phyloP scores from a whole-genome alignment of 2,113 vertebrate genomes.

The Eudyptes chrysolophus region DNA sequence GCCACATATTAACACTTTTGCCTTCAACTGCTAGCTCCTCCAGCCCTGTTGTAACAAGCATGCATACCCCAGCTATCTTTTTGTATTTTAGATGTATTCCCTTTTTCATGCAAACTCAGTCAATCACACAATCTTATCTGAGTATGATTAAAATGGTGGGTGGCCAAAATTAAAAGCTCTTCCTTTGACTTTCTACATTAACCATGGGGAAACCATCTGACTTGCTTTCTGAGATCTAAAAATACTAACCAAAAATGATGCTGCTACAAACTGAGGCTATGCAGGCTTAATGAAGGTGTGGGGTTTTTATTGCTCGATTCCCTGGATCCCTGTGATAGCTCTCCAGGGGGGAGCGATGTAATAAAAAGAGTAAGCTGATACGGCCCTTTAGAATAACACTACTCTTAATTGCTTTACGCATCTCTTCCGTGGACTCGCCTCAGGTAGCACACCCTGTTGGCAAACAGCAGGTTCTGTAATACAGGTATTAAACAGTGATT shows the following conservation, averaged over 20 bases:
- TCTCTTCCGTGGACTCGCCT: background rate
- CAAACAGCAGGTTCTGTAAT: slow-evolving; percentile 30
- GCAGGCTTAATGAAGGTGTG: background rate
- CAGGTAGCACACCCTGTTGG: slow-evolving; percentile 34
- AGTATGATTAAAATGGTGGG: background rate
- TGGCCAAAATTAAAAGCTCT: background rate
- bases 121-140: background rate
- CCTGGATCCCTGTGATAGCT: background rate
- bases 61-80: background rate
- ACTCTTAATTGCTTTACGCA: background rate
- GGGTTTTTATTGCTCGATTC: background rate
- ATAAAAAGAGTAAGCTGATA: slow-evolving; percentile 44
- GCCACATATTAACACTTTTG: background rate
- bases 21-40: background rate
- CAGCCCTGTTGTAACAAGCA: background rate
- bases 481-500: background rate
- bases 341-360: background rate
- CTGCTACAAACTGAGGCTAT: background rate
- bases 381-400: background rate
- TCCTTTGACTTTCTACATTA: background rate
- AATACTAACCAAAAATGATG: background rate
- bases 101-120: background rate
- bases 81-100: background rate
- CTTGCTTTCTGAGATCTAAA: background rate
- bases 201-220: background rate